Percentiles rank a stretch among this genome's conserved stretches.
Conservation (phyloP, 2,797 vertebrate species). For the Hyperoplus lanceolatus region DNA sequence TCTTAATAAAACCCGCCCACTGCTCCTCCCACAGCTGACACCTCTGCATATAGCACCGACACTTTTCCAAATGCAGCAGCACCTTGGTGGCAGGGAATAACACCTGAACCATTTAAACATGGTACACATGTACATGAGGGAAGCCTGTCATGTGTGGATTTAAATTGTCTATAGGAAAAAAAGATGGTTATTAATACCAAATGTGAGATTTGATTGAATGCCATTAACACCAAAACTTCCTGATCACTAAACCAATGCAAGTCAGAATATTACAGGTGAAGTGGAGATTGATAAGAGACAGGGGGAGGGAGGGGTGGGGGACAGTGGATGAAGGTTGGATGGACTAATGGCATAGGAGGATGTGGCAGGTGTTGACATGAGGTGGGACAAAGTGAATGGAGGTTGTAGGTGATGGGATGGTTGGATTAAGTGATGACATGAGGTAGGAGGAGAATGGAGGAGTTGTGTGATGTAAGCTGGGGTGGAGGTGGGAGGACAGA, state of each 20-base stretch:
- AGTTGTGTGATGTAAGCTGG: background rate
- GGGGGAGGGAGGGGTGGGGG: background rate
- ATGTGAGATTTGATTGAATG: no score
- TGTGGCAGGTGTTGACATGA: background rate
- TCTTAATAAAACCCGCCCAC: slow-evolving; percentile 67
- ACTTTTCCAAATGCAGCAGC: slow-evolving; percentile 19
- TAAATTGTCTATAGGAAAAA: background rate
- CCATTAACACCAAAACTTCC: background rate
- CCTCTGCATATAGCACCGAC: slow-evolving; percentile 49
- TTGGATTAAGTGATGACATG: background rate
- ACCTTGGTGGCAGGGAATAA: slow-evolving; percentile 16
- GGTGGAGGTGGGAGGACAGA: no score
- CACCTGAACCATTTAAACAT: slow-evolving; percentile 35
- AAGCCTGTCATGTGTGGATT: background rate
- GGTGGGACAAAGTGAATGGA: background rate
- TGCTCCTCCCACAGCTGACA: slow-evolving; percentile 71
- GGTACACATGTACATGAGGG: background rate
- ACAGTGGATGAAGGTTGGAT: background rate
- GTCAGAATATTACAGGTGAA: background rate
- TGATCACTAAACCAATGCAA: background rate
- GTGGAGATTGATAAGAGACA: slow-evolving; percentile 1
- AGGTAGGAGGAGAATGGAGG: background rate
- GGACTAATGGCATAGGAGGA: background rate
- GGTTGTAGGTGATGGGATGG: background rate
- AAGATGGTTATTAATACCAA: background rate